Evolutionary conservation across 2,888 invertebrate genomes (phyloP), one percentile per base, ranked within the genome.

Genomic region (Charanyca ferruginea): DNA sequence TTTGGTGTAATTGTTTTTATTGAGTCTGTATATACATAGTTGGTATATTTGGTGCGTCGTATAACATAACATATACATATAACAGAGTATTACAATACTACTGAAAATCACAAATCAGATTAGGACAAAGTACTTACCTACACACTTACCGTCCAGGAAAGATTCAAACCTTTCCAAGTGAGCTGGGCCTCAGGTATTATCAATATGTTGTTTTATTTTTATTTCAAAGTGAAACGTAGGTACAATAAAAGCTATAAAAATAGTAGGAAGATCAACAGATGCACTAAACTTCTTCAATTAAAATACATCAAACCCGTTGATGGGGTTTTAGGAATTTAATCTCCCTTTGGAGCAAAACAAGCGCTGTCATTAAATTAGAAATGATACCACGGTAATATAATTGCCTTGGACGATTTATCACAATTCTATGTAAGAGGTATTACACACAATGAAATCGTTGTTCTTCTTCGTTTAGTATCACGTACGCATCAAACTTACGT

Each of bases 381-480:
- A n/a, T n/a, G n/a, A n/a, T n/a, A n/a, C n/a, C n/a, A n/a, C n/a
- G n/a, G n/a, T n/a, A n/a, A n/a, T n/a, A n/a, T n/a, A n/a, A n/a
- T n/a, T n/a, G n/a, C n/a, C n/a, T n/a, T n/a, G 16, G 9, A 52
- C 7, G 20, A 41, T 25, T 22, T 35, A 42, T 11, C 25, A 25
- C 32, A 23, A 8, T 35, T 45, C 20, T 28, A 22, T 41, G 20
- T 41, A 3, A 2, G 5, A 41, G n/a, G 1, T 41, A 41, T n/a
- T 28, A 5, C 5, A 2, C 16, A 22, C 13, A 69, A 28, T 28
- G 22, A 42, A 22, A 61, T 35, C 20, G 22, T 42, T 49, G 1
- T 32, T 32, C 28, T 70, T 49, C 18, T 71, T 28, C 35, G 61
- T 70, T 49, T 71, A 62, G 13, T 71, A 67, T 62, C 63, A 72